Base-by-base conservation (phyloP, 2,113 vertebrate species). In the Smithornis capensis region DNA sequence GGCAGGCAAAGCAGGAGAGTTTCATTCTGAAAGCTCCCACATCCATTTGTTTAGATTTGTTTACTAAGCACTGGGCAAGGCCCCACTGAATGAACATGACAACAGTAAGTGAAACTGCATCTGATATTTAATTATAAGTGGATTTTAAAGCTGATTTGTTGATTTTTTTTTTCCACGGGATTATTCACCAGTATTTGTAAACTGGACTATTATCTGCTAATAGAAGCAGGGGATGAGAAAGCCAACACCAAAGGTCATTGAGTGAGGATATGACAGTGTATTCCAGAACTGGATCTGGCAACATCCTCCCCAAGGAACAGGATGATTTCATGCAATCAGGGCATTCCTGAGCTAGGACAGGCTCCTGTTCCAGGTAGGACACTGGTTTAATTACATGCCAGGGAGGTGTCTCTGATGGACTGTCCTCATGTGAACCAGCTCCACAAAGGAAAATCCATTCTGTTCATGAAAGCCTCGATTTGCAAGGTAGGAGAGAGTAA, bases 31-130 rank as follows among this genome's bases (percentile, higher is more conserved):
- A 83, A 96, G 92, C 80, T 92, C 68, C 44, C 53, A 37, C 81
- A 87, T 78, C 83, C 80, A 49, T 92, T 94, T 96, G 69, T 96
- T 94, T 94, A 49, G 63, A 83, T 94, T 89, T 96, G 80, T 91
- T 96, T 94, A 75, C 24, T 22, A 37, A 94, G 89, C 76, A 63
- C 62, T 92, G 67, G 75, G 53, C 78, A 87, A 92, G 49, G 78
- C 69, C 87, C 50, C 78, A 57, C 70, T 60, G 38, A 83, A 75
- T 7, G 33, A 77, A 64, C 33, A 59, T 0, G 23, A 74, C 70
- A 62, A 68, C 64, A 88, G 85, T 84, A 93, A 85, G 37, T 67
- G 53, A 35, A 95, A 55, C 37, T 49, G 23, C 49, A 69, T 60
- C 53, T 69, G 45, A 14, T 71, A 82, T 87, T 91, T 91, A 89